Conservation (phyloP, 2,113 vertebrate genomes). For the Rostratula benghalensis region DNA sequence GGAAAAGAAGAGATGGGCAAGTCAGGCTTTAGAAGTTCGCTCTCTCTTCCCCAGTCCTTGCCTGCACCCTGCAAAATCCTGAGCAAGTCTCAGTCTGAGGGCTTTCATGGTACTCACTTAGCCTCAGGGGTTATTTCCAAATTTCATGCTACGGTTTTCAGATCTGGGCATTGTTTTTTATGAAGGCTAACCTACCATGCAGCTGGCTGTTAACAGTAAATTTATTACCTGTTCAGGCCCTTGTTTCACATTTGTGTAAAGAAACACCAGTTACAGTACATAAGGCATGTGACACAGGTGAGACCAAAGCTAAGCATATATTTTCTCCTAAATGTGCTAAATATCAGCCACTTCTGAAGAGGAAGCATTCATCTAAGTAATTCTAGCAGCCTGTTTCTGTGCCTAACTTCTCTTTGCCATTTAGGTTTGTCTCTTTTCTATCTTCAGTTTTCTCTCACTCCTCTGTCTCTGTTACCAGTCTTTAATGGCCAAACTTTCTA, state of each 20-base stretch:
- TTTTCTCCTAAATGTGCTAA: not conserved
- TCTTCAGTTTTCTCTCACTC: slow-evolving; percentile 73
- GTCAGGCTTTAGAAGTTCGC: not conserved
- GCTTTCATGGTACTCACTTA: not conserved
- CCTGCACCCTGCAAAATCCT: not conserved
- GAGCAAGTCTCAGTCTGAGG: not conserved
- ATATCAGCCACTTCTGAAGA: not conserved
- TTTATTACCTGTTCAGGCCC: not conserved
- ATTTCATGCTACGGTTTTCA: not conserved
- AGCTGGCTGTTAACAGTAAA: not conserved
- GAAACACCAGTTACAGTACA: not conserved
- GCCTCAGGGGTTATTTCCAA: not conserved
- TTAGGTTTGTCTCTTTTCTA: slow-evolving; percentile 72
- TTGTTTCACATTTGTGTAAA: not conserved
- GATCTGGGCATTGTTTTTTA: not conserved
- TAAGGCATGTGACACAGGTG: not conserved
- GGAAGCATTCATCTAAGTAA: not conserved
- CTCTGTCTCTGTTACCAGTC: slow-evolving; percentile 86
- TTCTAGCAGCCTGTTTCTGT: slow-evolving; percentile 9
- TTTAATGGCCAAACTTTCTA: slow-evolving; percentile 99
- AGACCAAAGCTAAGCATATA: not conserved
- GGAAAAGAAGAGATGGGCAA: not conserved
- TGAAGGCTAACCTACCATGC: not conserved
- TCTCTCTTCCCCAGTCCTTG: not conserved
- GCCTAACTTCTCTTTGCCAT: slow-evolving; percentile 50